These are phyloP conservation scores for Gerris lacustris DNA, from an alignment of 2,888 invertebrate species.

Conservation along the genomic window DNA sequence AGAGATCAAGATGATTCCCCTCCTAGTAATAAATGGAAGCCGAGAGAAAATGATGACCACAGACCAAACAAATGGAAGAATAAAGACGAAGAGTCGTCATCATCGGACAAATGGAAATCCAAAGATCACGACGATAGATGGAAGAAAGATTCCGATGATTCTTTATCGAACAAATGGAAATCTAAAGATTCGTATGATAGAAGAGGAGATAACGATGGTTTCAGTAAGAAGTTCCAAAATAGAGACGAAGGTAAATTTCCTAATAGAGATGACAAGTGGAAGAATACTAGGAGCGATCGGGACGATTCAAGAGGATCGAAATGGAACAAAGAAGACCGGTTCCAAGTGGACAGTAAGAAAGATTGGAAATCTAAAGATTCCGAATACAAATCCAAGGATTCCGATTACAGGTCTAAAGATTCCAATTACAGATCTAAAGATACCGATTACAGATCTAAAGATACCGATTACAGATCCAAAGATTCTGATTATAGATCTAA, in stretches of 20 bases:
- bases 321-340: not conserved
- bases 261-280: slow-evolving; percentile 2
- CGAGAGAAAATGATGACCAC: no score
- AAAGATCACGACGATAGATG: slow-evolving; percentile 18
- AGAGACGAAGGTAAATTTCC: not conserved
- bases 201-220: slow-evolving; percentile 5
- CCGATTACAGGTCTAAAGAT: no score
- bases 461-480: no score
- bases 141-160: not conserved
- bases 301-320: not conserved
- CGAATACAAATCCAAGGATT: no score
- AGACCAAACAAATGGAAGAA: slow-evolving; percentile 9
- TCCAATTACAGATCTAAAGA: no score
- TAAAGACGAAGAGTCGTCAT: slow-evolving; percentile 24
- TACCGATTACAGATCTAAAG: no score
- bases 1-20: no score
- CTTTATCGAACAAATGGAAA: not conserved
- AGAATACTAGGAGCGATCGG: not conserved
- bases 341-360: no score
- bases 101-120: slow-evolving; percentile 22
- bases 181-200: slow-evolving; percentile 8
- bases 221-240: slow-evolving; percentile 5
- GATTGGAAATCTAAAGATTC: no score
- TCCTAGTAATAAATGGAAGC: no score
- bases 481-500: no score